phyloP scores from a whole-genome alignment of 2,888 invertebrate species.

The Chrysina gloriosa region DNA sequence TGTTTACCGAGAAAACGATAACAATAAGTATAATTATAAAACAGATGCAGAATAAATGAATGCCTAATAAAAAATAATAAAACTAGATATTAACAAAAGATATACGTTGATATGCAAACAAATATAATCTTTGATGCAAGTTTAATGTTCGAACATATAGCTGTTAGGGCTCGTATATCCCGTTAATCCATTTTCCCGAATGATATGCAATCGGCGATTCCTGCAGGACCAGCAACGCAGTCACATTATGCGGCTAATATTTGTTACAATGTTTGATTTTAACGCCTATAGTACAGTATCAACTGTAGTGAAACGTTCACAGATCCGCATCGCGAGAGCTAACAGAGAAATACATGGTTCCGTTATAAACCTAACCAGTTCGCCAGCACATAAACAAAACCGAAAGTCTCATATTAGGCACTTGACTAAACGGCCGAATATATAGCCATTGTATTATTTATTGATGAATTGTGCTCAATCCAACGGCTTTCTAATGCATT shows the following conservation, averaged over 20 bases:
- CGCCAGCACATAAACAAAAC: not conserved
- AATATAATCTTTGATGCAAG: too few species aligned
- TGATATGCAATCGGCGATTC: not conserved
- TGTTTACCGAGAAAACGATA: too few species aligned
- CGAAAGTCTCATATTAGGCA: not conserved
- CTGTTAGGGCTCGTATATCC: not conserved
- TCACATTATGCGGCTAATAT: not conserved
- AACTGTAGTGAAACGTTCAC: not conserved
- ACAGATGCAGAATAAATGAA: too few species aligned
- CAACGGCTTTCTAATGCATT: not conserved
- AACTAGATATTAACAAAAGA: too few species aligned
- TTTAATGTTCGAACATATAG: not conserved
- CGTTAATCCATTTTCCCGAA: not conserved
- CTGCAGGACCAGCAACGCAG: not conserved
- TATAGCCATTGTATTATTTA: not conserved
- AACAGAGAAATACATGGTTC: not conserved
- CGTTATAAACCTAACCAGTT: not conserved
- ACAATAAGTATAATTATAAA: too few species aligned
- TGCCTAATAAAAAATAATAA: too few species aligned
- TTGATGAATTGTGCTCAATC: not conserved
- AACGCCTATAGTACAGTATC: not conserved
- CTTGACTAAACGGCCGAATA: not conserved
- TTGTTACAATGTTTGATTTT: not conserved
- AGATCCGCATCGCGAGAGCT: not conserved
- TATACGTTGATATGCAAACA: too few species aligned